A percentile compares a stretch with the other conserved stretches of the same genome.
These are phyloP conservation scores for Chloroceryle inda DNA, from an alignment of 2,797 vertebrate genomes.

Conservation along the genomic window DNA sequence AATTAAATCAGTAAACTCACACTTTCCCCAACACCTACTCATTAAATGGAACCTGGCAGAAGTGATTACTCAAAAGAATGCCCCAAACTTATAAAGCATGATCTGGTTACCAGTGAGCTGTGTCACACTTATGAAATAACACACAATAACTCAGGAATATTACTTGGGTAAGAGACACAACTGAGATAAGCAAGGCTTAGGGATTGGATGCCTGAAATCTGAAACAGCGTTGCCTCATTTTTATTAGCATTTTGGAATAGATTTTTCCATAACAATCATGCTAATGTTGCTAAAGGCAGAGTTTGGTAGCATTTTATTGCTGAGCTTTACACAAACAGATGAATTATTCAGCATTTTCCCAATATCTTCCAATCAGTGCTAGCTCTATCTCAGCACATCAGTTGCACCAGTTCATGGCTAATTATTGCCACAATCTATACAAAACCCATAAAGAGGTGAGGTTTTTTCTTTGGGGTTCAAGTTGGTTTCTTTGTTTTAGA, in stretches of 20 bases:
- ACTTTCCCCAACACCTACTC: neutral
- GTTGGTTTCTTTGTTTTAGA: neutral
- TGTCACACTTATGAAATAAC: neutral
- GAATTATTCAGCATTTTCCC: neutral
- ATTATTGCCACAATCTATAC: neutral
- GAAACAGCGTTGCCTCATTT: neutral
- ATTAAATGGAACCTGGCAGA: neutral
- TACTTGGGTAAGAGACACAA: neutral
- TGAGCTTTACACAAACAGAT: neutral
- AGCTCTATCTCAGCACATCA: neutral
- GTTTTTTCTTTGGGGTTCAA: neutral
- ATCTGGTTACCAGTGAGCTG: neutral
- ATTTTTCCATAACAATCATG: neutral
- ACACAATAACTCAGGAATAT: neutral
- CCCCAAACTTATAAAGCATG: neutral
- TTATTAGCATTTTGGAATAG: neutral
- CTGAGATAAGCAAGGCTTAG: neutral
- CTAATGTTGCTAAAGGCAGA: neutral
- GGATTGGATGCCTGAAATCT: neutral
- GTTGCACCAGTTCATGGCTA: neutral
- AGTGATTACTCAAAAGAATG: neutral
- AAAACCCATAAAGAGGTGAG: neutral
- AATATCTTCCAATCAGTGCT: neutral
- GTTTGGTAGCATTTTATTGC: neutral
- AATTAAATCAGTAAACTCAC: neutral